Conservation (phyloP, 2,113 vertebrate species). For the Oreochromis aureus region DNA sequence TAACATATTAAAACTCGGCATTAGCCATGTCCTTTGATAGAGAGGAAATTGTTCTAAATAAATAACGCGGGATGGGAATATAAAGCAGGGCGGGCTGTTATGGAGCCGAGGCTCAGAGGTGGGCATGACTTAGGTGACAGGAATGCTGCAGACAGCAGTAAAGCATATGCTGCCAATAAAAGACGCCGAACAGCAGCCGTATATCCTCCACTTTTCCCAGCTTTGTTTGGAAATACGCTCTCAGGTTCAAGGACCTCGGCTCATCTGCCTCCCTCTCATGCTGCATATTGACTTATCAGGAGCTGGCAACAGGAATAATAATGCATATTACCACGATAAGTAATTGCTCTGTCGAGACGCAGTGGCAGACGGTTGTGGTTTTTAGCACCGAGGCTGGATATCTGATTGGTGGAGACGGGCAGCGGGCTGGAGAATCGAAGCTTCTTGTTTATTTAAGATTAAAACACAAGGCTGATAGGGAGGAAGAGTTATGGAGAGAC, state of each 20-base stretch:
- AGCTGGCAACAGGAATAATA: slow-evolving; percentile 62
- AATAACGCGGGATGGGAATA: slow-evolving; percentile 89
- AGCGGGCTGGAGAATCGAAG: neutral
- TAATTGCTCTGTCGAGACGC: slow-evolving; percentile 61
- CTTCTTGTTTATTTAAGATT: slow-evolving; percentile 36
- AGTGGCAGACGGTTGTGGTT: slow-evolving; percentile 35
- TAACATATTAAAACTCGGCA: slow-evolving; percentile 98
- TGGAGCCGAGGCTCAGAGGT: slow-evolving; percentile 80
- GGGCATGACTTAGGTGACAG: slow-evolving; percentile 91
- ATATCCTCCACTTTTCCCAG: slow-evolving; percentile 65
- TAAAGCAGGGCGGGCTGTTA: slow-evolving; percentile 86
- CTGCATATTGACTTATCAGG: slow-evolving; percentile 65
- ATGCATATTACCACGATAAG: slow-evolving; percentile 59
- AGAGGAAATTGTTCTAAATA: slow-evolving; percentile 93
- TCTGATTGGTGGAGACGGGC: slow-evolving; percentile 26
- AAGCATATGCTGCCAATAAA: slow-evolving; percentile 80
- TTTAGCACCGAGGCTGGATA: neutral
- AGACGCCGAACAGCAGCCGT: slow-evolving; percentile 71
- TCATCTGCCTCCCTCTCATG: neutral
- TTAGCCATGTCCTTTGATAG: slow-evolving; percentile 88
- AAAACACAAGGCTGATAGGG: slow-evolving; percentile 24
- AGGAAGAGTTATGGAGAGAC: slow-evolving; percentile 38
- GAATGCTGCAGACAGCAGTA: slow-evolving; percentile 78
- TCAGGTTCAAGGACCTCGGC: slow-evolving; percentile 66
- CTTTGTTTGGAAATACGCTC: slow-evolving; percentile 9